phyloP scores from a whole-genome alignment of 2,797 vertebrate species.

The Sebastes goodei region DNA sequence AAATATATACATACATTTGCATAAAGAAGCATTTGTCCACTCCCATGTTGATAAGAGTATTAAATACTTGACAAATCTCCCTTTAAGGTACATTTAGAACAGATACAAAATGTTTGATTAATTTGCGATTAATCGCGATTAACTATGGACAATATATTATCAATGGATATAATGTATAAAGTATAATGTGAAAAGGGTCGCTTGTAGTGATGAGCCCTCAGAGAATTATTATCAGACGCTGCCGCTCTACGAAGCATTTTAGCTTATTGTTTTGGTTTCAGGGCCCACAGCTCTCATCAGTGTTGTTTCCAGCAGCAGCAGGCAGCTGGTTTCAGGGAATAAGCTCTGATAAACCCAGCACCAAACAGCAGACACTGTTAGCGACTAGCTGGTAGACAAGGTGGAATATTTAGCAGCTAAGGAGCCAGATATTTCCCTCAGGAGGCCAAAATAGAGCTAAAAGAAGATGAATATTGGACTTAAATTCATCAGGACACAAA shows the following conservation, averaged over 20 bases:
- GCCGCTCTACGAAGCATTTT: not conserved
- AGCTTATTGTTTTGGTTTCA: not conserved
- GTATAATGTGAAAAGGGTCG: not conserved
- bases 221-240: not conserved
- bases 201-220: not conserved
- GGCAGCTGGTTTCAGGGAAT: not conserved
- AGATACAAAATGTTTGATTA: fast-evolving
- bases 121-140: too few relatives aligned
- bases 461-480: too few relatives aligned
- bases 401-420: too few relatives aligned
- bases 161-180: too few relatives aligned
- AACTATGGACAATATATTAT: too few relatives aligned
- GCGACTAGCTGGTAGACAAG: fast-evolving
- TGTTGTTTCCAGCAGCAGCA: not conserved
- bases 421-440: fast-evolving
- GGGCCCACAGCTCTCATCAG: not conserved
- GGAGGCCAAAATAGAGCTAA: too few relatives aligned
- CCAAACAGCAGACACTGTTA: not conserved
- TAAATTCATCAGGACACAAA: too few relatives aligned
- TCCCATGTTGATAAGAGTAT: too few relatives aligned
- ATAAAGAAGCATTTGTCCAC: too few relatives aligned
- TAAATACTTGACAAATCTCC: too few relatives aligned
- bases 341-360: not conserved
- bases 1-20: too few relatives aligned
- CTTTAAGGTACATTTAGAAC: too few relatives aligned